These are phyloP conservation scores for Catalaphyllia jardinei DNA, from an alignment of 64 coral and sea anemone species.

Conservation along the genomic window DNA sequence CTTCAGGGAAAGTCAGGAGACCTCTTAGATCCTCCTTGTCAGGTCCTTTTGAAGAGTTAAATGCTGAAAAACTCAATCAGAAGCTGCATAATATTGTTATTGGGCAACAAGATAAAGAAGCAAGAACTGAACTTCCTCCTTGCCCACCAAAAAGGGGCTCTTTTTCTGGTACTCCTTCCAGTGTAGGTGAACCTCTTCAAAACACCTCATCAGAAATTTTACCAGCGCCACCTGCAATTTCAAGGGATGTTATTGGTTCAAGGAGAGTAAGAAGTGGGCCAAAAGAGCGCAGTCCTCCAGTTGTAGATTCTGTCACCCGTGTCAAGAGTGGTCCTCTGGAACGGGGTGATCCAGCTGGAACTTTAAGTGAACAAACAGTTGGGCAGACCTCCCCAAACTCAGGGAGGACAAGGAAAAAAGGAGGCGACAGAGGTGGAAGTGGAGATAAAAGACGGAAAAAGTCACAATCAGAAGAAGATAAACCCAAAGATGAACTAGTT, in stretches of 20 bases:
- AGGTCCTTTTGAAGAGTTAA: slow-evolving; percentile 23
- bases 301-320: slow-evolving; percentile 20
- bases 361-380: not conserved
- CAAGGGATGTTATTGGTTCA: slow-evolving; percentile 42
- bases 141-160: slow-evolving; percentile 77
- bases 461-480: slow-evolving; percentile 28
- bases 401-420: slow-evolving; percentile 39
- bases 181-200: not conserved
- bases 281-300: slow-evolving; percentile 74
- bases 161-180: slow-evolving; percentile 42
- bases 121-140: slow-evolving; percentile 45
- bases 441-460: slow-evolving; percentile 85
- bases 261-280: slow-evolving; percentile 90
- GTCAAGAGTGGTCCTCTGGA: slow-evolving; percentile 47
- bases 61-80: slow-evolving; percentile 38
- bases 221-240: slow-evolving; percentile 57
- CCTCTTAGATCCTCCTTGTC: slow-evolving; percentile 37
- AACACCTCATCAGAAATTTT: slow-evolving; percentile 65
- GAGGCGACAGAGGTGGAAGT: slow-evolving; percentile 65
- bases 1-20: slow-evolving; percentile 44
- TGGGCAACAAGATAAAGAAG: slow-evolving; percentile 6
- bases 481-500: slow-evolving; percentile 77
- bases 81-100: slow-evolving; percentile 13
- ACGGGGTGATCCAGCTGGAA: not conserved
- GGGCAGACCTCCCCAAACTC: not conserved